Conservation (phyloP, 2,113 vertebrate genomes). For the Tragelaphus strepsiceros region DNA sequence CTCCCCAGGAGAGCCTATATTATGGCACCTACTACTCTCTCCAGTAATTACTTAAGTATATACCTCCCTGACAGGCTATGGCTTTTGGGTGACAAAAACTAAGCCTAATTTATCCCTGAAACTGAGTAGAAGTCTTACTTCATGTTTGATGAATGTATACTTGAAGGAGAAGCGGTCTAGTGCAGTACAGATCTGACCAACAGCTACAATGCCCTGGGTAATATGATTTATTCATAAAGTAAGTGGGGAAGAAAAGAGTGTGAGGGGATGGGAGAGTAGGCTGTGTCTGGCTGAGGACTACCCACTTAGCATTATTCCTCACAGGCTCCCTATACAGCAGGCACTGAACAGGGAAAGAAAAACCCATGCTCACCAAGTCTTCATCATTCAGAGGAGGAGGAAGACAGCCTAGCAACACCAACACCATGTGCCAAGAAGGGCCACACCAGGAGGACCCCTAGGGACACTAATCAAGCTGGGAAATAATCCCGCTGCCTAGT, state of each 20-base stretch:
- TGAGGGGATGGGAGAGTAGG: fast-evolving
- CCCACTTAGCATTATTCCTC: neutral
- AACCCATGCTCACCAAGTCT: neutral
- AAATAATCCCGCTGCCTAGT: neutral
- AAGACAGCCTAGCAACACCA: neutral
- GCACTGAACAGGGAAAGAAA: neutral
- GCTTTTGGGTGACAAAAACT: neutral
- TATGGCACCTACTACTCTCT: neutral
- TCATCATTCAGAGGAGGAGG: neutral
- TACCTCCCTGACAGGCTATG: neutral
- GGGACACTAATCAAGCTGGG: neutral
- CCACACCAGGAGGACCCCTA: neutral
- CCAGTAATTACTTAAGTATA: neutral
- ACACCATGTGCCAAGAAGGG: neutral
- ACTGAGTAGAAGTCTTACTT: neutral
- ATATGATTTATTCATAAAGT: neutral
- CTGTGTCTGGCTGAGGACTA: neutral
- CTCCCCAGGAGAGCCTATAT: neutral
- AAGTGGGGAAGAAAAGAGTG: fast-evolving
- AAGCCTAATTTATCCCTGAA: neutral
- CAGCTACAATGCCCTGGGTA: neutral
- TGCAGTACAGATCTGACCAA: neutral
- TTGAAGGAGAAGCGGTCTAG: neutral
- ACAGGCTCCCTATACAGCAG: neutral
- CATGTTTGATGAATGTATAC: neutral